Evolutionary conservation across 2,797 vertebrate genomes (phyloP).

Genomic region (Coreius guichenoti): DNA sequence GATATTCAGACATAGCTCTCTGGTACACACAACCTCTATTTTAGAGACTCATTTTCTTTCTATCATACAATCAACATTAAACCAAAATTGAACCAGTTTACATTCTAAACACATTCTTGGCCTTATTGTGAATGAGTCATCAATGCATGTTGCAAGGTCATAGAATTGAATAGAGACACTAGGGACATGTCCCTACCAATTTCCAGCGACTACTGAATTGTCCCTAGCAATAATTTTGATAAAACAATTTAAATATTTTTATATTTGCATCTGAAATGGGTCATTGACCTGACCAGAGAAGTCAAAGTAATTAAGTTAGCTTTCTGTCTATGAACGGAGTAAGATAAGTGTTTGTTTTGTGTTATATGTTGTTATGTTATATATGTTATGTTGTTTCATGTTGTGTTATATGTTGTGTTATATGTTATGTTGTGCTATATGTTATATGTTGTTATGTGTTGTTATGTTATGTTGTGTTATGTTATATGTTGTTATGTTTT

Average conservation of each 20-base stretch:
- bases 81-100: not conserved
- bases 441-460: no score
- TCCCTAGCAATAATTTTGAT: no score
- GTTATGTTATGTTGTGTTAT: no score
- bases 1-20: slow-evolving; percentile 15
- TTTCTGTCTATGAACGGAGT: not conserved
- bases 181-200: not conserved
- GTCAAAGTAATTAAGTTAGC: not conserved
- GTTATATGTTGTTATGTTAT: no score
- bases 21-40: slow-evolving; percentile 3
- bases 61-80: not conserved
- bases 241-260: no score
- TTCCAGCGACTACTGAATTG: no score
- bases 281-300: not conserved
- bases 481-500: no score
- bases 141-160: not conserved
- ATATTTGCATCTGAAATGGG: not conserved
- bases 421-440: no score
- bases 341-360: not conserved
- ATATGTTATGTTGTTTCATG: no score
- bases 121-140: not conserved
- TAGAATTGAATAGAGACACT: not conserved
- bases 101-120: not conserved
- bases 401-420: no score
- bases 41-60: not conserved